Base-by-base conservation (phyloP, 2,888 invertebrate genomes). In the Phyto melanocephala region DNA sequence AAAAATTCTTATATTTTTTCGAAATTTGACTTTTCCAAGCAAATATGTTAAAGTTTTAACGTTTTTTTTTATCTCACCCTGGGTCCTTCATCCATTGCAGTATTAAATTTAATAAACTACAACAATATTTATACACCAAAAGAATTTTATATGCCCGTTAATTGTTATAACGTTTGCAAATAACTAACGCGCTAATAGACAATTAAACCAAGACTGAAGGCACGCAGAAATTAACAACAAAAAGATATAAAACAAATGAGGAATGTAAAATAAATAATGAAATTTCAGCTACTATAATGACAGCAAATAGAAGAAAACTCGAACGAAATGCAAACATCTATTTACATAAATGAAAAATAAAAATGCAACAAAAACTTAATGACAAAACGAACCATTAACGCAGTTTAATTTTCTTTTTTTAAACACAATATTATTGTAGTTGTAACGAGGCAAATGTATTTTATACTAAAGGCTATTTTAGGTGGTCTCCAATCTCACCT, bases 231-330 rank as follows among this genome's bases (percentile, higher is more conserved):
- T 81, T 58, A 74, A 28, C 62, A 67, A 50, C 37, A 33, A 28
- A 28, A 15, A 17, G 7, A 7, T 24, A 52, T 11, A 76, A 62
- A 82, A 40, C 47, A 67, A 75, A 54, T 52, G 67, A 28, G 20
- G 74, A 85, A 76, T 71, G 83, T 80, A 84, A 83, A 76, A 68
- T 56, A 78, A 63, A 78, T 78, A 80, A 65, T 70, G 42, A 81
- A 74, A 70, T 47, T 24, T 17, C 13, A 37, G 58, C 52, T 58
- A 71, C 47, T 13, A 80, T 37, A n/a, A 40, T 35, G 72, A 52
- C 10, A 60, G 35, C 22, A 68, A 65, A 75, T 24, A 35, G 40
- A 47, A 42, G 72, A 77, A 65, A 80, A 50, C 40, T 22, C 54
- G 22, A 54, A 54, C 42, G 28, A 15, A 60, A 60, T 45, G 28